Conservation (phyloP, 1,140 invertebrate species). For the Zophobas morio region DNA sequence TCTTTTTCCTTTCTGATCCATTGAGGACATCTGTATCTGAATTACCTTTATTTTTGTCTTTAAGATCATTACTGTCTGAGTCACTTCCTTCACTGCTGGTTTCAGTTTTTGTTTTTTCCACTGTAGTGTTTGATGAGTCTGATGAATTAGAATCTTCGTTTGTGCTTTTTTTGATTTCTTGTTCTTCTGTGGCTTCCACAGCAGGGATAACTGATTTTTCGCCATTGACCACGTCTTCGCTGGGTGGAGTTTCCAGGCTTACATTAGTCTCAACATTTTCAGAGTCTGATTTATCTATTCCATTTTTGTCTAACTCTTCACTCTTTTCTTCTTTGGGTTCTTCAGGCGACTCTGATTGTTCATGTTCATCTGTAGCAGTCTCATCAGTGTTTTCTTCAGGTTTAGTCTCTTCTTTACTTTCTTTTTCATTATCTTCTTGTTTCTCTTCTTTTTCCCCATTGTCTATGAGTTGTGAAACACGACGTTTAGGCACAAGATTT, state of each 20-base stretch:
- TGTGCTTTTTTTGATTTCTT: too few species aligned
- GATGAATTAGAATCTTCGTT: neutral
- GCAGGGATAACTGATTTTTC: neutral
- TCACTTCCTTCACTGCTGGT: slow-evolving; percentile 15
- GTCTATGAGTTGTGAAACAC: slow-evolving; percentile 4
- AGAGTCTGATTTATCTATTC: too few species aligned
- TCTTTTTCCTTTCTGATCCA: slow-evolving; percentile 27
- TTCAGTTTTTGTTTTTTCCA: neutral
- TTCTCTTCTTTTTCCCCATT: neutral
- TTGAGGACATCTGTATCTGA: neutral
- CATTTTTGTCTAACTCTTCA: too few species aligned
- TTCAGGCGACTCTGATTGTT: neutral
- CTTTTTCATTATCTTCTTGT: neutral
- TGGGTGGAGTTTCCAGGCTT: too few species aligned
- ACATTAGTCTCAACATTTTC: too few species aligned
- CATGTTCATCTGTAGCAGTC: too few species aligned
- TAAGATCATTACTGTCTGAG: neutral
- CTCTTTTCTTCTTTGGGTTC: neutral
- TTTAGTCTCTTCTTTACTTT: too few species aligned
- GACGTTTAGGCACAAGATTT: slow-evolving; percentile 28
- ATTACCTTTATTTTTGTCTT: slow-evolving; percentile 4
- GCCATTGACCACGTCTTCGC: neutral
- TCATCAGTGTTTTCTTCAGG: too few species aligned
- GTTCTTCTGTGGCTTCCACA: too few species aligned
- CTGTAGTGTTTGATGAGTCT: neutral